Conservation (phyloP, 2,888 invertebrate genomes). For the Tinea semifulvella region DNA sequence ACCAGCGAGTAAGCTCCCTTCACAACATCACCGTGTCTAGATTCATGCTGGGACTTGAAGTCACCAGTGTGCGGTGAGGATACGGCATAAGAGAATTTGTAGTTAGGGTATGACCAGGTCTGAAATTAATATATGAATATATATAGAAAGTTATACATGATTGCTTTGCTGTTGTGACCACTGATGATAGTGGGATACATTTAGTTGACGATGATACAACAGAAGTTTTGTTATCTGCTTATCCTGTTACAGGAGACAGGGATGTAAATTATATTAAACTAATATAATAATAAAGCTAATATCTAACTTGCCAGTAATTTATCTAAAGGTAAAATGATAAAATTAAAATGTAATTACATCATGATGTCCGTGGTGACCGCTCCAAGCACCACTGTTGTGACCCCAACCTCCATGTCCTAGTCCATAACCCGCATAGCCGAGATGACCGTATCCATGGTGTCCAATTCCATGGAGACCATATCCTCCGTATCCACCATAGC, state of each 20-base stretch:
- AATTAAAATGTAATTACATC: slow-evolving; percentile 4
- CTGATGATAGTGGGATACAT: too few relatives aligned
- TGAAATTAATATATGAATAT: slow-evolving; percentile 20
- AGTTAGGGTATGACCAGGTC: slow-evolving; percentile 55
- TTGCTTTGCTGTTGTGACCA: too few relatives aligned
- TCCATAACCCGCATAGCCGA: neutral
- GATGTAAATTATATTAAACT: too few relatives aligned
- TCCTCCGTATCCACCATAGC: slow-evolving; percentile 3
- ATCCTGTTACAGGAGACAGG: too few relatives aligned
- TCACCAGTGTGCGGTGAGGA: slow-evolving; percentile 67
- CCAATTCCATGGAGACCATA: neutral
- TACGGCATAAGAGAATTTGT: slow-evolving; percentile 66
- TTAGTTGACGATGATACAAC: too few relatives aligned
- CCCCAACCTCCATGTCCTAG: slow-evolving; percentile 4
- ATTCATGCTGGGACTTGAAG: slow-evolving; percentile 65
- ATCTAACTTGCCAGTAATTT: too few relatives aligned
- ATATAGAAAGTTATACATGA: too few relatives aligned
- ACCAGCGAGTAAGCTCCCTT: slow-evolving; percentile 69
- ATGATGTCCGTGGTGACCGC: slow-evolving; percentile 19
- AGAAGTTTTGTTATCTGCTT: too few relatives aligned
- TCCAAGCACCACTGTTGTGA: neutral
- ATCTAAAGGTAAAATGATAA: too few relatives aligned
- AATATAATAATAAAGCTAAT: too few relatives aligned
- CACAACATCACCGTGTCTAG: slow-evolving; percentile 66
- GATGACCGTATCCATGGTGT: neutral